These are phyloP conservation scores for Chrysolina americana DNA, from an alignment of 2,888 invertebrate genomes.

Conservation along the genomic window DNA sequence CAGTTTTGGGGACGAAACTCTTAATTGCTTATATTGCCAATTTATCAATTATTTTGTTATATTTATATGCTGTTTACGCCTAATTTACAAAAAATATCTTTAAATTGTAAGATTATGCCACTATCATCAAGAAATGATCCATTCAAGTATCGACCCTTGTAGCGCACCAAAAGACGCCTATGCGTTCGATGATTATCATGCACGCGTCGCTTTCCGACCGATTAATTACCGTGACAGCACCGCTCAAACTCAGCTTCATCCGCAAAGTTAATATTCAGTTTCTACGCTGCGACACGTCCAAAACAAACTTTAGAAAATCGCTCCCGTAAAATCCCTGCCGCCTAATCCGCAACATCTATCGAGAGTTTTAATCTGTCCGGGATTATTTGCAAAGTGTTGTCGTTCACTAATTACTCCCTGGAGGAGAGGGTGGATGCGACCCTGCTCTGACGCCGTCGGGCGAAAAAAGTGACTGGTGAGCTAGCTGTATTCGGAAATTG, in stretches of 20 bases:
- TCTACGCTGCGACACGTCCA: constrained; percentile 30
- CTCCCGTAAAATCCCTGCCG: constrained; percentile 38
- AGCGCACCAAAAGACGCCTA: not conserved
- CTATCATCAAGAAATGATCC: not conserved
- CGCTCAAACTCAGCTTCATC: not conserved
- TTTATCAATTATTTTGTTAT: too few relatives aligned
- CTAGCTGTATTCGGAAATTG: not conserved
- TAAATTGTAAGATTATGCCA: too few relatives aligned
- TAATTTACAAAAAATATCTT: too few relatives aligned
- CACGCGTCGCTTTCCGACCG: not conserved
- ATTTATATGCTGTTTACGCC: too few relatives aligned
- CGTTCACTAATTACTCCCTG: constrained; percentile 47
- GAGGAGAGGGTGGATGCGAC: constrained; percentile 28
- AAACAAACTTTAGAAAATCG: constrained; percentile 36
- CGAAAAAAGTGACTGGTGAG: not conserved
- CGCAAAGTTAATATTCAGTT: constrained; percentile 4
- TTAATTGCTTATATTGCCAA: too few relatives aligned
- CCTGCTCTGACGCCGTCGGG: not conserved
- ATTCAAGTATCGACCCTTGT: not conserved
- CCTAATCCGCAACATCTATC: constrained; percentile 53
- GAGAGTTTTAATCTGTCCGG: constrained; percentile 45
- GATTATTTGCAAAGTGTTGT: constrained; percentile 50
- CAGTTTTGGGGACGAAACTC: too few relatives aligned
- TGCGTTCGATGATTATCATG: not conserved
- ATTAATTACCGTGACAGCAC: not conserved